Percentiles rank a stretch among this genome's conserved stretches.
phyloP scores from a whole-genome alignment of 2,888 invertebrate species.

The Bombyx huttoni region DNA sequence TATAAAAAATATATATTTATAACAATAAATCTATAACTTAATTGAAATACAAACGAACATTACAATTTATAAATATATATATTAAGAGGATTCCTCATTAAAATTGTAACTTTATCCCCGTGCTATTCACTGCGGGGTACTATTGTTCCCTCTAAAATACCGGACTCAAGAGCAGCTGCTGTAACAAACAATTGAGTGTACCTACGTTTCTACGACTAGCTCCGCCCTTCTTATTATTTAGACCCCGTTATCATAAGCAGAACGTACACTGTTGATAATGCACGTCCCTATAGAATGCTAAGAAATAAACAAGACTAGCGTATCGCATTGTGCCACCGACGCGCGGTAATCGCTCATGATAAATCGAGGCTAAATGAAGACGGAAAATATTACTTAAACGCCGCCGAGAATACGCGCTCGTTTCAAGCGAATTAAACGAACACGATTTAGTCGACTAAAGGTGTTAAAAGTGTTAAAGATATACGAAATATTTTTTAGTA shows the following conservation, averaged over 20 bases:
- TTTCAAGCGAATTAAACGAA: constrained; percentile 18
- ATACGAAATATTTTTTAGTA: not conserved
- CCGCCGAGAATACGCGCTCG: constrained; percentile 9
- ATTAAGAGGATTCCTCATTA: not conserved
- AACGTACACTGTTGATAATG: constrained; percentile 4
- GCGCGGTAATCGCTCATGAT: constrained; percentile 16
- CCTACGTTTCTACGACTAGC: not conserved
- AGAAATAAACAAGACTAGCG: constrained; percentile 1
- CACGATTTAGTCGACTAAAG: constrained; percentile 15
- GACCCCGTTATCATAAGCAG: constrained; percentile 2
- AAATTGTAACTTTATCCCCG: not conserved
- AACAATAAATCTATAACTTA: too few relatives aligned
- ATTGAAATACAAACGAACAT: too few relatives aligned
- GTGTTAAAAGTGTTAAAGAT: constrained; percentile 7
- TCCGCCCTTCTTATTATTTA: not conserved
- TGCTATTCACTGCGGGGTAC: not conserved
- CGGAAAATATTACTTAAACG: constrained; percentile 15
- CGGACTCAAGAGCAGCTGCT: not conserved
- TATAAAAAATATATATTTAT: too few relatives aligned
- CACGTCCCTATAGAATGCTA: constrained; percentile 1
- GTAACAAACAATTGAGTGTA: not conserved
- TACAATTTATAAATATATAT: too few relatives aligned
- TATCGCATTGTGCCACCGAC: constrained; percentile 9
- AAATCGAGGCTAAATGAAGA: constrained; percentile 23
- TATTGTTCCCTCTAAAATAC: not conserved